Evolutionary conservation across 1,140 invertebrate genomes (phyloP).

Genomic region (Schlechtendalia chinensis): DNA sequence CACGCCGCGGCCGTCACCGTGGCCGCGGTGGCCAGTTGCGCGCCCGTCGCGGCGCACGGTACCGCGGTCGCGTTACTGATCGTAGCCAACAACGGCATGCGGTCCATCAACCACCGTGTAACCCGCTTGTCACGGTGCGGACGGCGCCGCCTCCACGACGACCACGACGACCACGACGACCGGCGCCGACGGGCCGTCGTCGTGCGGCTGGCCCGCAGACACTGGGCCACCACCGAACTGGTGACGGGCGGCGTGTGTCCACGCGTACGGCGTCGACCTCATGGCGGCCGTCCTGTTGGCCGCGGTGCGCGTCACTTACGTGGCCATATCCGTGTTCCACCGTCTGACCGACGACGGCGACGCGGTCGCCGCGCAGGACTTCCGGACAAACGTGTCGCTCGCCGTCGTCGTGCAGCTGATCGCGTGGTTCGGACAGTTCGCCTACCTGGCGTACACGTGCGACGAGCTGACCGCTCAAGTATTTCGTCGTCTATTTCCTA

Average conservation of each 20-base stretch:
- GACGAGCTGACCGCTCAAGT: neutral
- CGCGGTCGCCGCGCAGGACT: neutral
- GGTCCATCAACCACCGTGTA: neutral
- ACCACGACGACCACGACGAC: neutral
- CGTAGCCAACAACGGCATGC: slow-evolving; percentile 16
- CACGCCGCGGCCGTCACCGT: neutral
- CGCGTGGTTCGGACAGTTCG: slow-evolving; percentile 33
- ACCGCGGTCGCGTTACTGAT: neutral
- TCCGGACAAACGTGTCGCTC: neutral
- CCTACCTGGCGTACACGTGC: slow-evolving; percentile 23
- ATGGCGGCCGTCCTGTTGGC: slow-evolving; percentile 9
- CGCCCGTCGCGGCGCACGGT: neutral
- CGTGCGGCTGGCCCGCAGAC: neutral
- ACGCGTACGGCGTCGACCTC: neutral
- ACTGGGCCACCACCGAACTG: slow-evolving; percentile 5
- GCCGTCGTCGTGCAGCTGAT: neutral
- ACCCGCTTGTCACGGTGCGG: neutral
- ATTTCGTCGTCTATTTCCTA: too few relatives aligned
- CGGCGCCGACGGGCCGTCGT: neutral
- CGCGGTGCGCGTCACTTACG: slow-evolving; percentile 19
- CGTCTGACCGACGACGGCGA: slow-evolving; percentile 12
- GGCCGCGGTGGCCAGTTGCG: slow-evolving; percentile 4
- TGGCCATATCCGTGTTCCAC: neutral
- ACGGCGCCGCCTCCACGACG: neutral
- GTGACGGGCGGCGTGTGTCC: slow-evolving; percentile 22